Percentiles rank a stretch among this genome's conserved stretches.
These are phyloP conservation scores for Ophiodon elongatus DNA, from an alignment of 2,113 vertebrate species.

Conservation along the genomic window DNA sequence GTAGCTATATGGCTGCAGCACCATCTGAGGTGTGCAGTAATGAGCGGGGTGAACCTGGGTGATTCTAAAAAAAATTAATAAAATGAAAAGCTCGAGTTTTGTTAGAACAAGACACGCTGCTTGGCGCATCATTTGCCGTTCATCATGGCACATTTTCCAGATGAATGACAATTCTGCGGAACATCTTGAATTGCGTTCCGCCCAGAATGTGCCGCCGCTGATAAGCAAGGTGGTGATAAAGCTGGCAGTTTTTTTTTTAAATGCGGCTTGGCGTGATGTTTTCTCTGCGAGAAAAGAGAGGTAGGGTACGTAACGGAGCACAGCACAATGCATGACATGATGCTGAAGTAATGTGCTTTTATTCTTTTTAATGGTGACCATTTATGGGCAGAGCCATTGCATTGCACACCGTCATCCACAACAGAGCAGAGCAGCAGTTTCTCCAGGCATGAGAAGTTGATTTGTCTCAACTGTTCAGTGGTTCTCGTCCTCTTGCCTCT, in stretches of 20 bases:
- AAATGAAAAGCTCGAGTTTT: not conserved
- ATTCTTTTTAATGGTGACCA: slow-evolving; percentile 38
- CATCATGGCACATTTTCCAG: slow-evolving; percentile 69
- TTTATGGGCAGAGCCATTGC: slow-evolving; percentile 10
- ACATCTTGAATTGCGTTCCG: slow-evolving; percentile 64
- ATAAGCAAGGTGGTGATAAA: slow-evolving; percentile 63
- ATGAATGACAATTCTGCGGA: slow-evolving; percentile 61
- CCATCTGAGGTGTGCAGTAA: slow-evolving; percentile 18
- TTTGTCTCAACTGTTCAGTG: slow-evolving; percentile 27
- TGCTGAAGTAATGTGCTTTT: slow-evolving; percentile 46
- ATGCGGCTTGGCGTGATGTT: slow-evolving; percentile 33
- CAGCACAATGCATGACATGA: slow-evolving; percentile 39
- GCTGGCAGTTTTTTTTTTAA: slow-evolving; percentile 49
- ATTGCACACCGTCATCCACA: slow-evolving; percentile 24
- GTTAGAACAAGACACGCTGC: slow-evolving; percentile 33
- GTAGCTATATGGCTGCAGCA: slow-evolving; percentile 47
- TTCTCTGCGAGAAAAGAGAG: slow-evolving; percentile 22
- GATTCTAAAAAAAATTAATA: slow-evolving; percentile 14
- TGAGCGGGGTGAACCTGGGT: slow-evolving; percentile 10
- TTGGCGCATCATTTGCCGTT: slow-evolving; percentile 44
- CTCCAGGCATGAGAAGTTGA: slow-evolving; percentile 34
- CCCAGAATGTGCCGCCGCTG: slow-evolving; percentile 54
- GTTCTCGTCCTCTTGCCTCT: slow-evolving; percentile 25
- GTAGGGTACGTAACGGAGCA: not conserved
- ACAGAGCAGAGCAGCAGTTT: slow-evolving; percentile 21